Evolutionary conservation across 2,113 vertebrate species (phyloP), one percentile per base, ranked within the genome.

Genomic region (Stegostoma tigrinum): DNA sequence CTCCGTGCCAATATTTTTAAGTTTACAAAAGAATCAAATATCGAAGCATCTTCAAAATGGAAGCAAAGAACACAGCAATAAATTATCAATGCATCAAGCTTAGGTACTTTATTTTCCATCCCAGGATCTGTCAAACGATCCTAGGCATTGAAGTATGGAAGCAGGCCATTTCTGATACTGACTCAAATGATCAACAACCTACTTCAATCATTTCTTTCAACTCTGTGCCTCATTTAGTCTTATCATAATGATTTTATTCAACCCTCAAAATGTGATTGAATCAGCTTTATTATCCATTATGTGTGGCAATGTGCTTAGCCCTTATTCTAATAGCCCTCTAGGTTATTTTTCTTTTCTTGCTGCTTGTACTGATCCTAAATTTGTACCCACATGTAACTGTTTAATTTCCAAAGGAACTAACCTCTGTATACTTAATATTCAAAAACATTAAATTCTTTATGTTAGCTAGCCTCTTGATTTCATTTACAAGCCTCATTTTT

Each of bases 1-100:
- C 27, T 70, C 17, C 93, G 72, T 45, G 38, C n/a, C 64, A 94
- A 68, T 70, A 42, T 68, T 68, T 94, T 93, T 42, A 83, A 38
- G n/a, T 83, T 83, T 64, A 66, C 89, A 93, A 93, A 93, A 19
- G 30, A 38, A 66, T 91, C 55, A 66, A n/a, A 38, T 93, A 93
- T 67, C 89, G 66, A n/a, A 66, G 61, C 89, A 66, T 66, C 55
- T 91, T 91, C 17, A n/a, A 83, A 90, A 91, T 93, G 89, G 66
- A 23, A 93, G 61, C n/a, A 93, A 19, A 45, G 38, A 52, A 90
- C 27, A 64, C 87, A 64, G 52, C n/a, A 42, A n/a, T 38, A 66
- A 38, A 93, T 93, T 64, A 34, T 21, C 23, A 6, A n/a, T 66
- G 66, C 89, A 93, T 91, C 55, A 15, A 66, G 30, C 30, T 64